Conservation (phyloP, 2,888 invertebrate species). For the Agrochola litura region DNA sequence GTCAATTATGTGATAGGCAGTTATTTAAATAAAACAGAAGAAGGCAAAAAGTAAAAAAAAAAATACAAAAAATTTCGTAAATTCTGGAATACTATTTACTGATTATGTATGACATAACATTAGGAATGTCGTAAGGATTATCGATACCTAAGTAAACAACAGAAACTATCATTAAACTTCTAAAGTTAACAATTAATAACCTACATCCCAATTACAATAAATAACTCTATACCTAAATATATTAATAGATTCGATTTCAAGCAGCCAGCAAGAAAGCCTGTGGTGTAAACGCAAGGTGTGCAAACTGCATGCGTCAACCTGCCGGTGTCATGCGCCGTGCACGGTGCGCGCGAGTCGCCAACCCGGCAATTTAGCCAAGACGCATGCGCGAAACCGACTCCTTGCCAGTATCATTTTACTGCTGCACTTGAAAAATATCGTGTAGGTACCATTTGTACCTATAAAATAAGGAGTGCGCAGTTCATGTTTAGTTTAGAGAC, state of each 20-base stretch:
- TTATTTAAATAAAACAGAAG: not conserved
- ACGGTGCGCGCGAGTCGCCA: conserved; percentile 56
- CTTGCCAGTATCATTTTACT: conserved; percentile 80
- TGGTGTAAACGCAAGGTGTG: conserved; percentile 70
- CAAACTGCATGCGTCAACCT: conserved; percentile 66
- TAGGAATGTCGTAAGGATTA: not conserved
- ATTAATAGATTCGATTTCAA: conserved; percentile 64
- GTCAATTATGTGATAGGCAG: not conserved
- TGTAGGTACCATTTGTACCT: conserved; percentile 47
- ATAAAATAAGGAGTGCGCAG: conserved; percentile 42
- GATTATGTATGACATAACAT: not conserved
- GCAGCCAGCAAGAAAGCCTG: conserved; percentile 59
- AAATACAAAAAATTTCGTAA: no score
- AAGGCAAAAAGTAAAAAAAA: no score
- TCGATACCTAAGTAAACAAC: not conserved
- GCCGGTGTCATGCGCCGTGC: conserved; percentile 68
- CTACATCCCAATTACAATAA: conserved; percentile 45
- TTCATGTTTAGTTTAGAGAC: conserved; percentile 33
- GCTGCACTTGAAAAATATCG: conserved; percentile 63
- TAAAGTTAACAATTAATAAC: conserved; percentile 32
- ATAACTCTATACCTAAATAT: conserved; percentile 42
- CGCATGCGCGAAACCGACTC: conserved; percentile 58
- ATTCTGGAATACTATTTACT: not conserved
- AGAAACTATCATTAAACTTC: not conserved
- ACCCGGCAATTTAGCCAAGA: conserved; percentile 72